Base-by-base conservation (phyloP, 2,888 invertebrate species). In the Notodonta ziczac region DNA sequence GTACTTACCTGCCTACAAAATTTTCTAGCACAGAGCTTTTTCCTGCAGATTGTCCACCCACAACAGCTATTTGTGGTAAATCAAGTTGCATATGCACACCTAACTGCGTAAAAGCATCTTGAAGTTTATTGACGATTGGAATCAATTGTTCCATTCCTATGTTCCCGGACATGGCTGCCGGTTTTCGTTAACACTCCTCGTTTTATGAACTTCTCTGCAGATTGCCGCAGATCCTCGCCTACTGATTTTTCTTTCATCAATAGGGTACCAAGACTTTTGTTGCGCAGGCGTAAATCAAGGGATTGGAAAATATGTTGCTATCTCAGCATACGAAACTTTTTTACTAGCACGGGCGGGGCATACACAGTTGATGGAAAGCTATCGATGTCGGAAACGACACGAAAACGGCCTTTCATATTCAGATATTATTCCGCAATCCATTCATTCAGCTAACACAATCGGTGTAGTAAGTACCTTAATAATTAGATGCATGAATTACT, bases 21-120 rank as follows among this genome's bases (percentile, higher is more conserved):
- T 99, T 99, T 95, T 99, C 99, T 87, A 99, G 95, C 64, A 99
- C 99, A 60, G 99, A 99, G 93, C 99, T 99, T 94, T 99, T 99
- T 83, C 99, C 99, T 82, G 99, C 99, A 87, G 99, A 99, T 93
- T 99, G 99, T 82, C 99, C 99, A 89, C 99, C 99, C 84, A 99
- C 99, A 69, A 99, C 99, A 73, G 99, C 99, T 86, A 99, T 99
- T 95, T 99, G 99, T 76, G 99, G 99, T 87, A 99, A 95, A 95
- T 99, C 99, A 88, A 99, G 95, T 89, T 98, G 98, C 97, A 99
- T 97, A 88, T 98, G 97, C 81, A 99, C 99, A 78, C 99, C 99
- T 89, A 99, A 95, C 86, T 98, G 98, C 73, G 99, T 98, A 94
- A 99, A 99, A 76, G 99, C 99, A 98, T 99, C 99, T 95, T 99